Percentiles rank a stretch among this genome's conserved stretches.
Conservation (phyloP, 1,140 invertebrate genomes). For the Muscidifurax raptorellus region DNA sequence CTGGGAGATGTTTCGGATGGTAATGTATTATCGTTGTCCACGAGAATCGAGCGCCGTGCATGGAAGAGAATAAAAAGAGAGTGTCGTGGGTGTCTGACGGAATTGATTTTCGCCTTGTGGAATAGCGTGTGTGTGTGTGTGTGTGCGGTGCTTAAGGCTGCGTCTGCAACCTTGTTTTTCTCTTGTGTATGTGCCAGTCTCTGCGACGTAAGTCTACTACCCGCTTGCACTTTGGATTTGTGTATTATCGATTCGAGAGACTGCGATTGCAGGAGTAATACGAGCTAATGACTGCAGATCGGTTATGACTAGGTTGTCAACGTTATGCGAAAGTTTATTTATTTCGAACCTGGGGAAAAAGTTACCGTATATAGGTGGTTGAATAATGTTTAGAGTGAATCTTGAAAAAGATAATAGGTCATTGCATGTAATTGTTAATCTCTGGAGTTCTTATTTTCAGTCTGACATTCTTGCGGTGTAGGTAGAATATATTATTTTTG, state of each 20-base stretch:
- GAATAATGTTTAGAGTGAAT: no score
- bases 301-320: not conserved
- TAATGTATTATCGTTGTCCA: not conserved
- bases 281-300: not conserved
- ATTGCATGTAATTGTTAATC: no score
- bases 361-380: no score
- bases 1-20: not conserved
- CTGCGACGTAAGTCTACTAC: no score
- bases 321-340: no score
- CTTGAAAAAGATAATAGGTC: no score
- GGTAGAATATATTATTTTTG: no score
- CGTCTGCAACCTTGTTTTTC: not conserved
- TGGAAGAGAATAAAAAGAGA: not conserved
- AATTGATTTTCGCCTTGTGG: not conserved
- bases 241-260: not conserved
- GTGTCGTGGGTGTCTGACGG: not conserved
- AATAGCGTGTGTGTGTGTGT: not conserved
- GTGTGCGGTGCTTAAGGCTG: not conserved
- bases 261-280: not conserved
- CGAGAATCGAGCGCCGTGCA: not conserved
- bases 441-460: not conserved
- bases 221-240: not conserved
- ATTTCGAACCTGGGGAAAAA: no score
- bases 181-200: not conserved
- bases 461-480: not conserved